Evolutionary conservation across 2,888 invertebrate species (phyloP).

Genomic region (Drosophila differens): DNA sequence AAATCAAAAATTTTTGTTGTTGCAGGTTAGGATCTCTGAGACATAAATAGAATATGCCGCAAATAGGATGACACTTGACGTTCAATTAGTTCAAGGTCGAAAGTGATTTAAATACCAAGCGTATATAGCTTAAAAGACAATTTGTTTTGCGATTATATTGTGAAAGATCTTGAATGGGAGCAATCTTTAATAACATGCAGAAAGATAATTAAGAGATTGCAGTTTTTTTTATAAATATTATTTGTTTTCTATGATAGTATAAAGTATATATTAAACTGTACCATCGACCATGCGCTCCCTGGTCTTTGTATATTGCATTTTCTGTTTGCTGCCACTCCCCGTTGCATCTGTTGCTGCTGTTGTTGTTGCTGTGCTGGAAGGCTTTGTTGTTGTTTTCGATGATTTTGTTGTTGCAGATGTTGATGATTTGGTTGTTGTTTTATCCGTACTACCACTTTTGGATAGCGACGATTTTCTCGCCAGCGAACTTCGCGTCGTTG

Average conservation of each 20-base stretch:
- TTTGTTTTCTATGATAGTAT: not conserved
- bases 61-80: not conserved
- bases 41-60: not conserved
- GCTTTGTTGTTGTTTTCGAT: constrained; percentile 27
- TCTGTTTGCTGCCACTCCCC: constrained; percentile 77
- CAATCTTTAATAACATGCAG: not conserved
- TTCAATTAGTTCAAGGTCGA: not conserved
- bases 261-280: constrained; percentile 42
- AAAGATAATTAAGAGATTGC: not conserved
- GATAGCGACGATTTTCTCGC: constrained; percentile 72
- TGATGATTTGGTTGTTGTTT: constrained; percentile 56
- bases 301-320: constrained; percentile 82
- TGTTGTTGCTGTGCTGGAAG: constrained; percentile 23
- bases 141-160: not conserved
- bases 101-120: not conserved
- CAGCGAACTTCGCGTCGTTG: constrained; percentile 74
- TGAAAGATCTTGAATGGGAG: not conserved
- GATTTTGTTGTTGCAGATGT: constrained; percentile 33
- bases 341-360: constrained; percentile 42
- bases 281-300: constrained; percentile 83
- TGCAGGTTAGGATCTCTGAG: not conserved
- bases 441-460: constrained; percentile 64
- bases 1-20: not conserved
- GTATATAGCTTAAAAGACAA: not conserved
- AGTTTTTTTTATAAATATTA: not conserved